These are phyloP conservation scores for Eolophus roseicapilla DNA, from an alignment of 2,113 vertebrate genomes.

Conservation along the genomic window DNA sequence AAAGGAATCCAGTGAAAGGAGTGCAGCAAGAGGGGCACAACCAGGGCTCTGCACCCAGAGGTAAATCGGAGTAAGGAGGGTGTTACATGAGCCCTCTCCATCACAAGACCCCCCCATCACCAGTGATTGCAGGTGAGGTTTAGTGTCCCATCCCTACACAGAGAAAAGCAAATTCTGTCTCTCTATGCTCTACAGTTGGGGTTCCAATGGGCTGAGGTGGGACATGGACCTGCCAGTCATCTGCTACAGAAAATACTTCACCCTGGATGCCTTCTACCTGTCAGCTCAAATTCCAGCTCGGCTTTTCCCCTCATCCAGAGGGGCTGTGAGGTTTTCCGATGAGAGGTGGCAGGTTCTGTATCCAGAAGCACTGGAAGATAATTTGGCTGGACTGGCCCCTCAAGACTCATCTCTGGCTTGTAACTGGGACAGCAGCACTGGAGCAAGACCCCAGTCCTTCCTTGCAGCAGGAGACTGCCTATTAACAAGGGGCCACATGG, in stretches of 20 bases:
- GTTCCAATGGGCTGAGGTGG: neutral
- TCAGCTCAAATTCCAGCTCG: neutral
- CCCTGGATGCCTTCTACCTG: neutral
- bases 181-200: accelerated
- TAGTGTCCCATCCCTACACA: neutral
- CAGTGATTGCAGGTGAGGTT: neutral
- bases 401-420: neutral
- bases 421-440: neutral
- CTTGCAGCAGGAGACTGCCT: neutral
- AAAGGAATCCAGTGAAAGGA: neutral
- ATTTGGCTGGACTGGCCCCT: neutral
- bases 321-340: neutral
- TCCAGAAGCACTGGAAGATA: neutral
- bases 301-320: neutral
- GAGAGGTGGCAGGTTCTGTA: neutral
- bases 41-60: neutral
- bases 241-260: neutral
- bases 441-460: accelerated
- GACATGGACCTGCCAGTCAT: neutral
- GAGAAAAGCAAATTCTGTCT: neutral
- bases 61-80: neutral
- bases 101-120: neutral
- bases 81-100: accelerated
- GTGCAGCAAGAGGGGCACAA: neutral
- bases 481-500: neutral